Conservation (phyloP, 1,140 invertebrate species). For the Drosophila mayri region DNA sequence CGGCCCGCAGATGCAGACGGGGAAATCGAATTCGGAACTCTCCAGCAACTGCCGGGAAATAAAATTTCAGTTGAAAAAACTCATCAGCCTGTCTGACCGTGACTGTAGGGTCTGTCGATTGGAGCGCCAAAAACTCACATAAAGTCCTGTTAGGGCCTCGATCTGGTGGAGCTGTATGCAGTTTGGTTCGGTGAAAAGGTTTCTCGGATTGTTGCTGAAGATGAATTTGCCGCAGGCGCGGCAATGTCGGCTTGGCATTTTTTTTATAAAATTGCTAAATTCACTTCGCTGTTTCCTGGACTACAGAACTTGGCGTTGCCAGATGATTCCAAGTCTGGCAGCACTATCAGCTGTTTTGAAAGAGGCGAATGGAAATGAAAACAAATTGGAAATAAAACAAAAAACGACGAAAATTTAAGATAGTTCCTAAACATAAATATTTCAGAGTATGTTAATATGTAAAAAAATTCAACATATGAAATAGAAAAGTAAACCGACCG, state of each 20-base stretch:
- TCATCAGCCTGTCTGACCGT: conserved; percentile 33
- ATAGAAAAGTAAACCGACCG: background rate
- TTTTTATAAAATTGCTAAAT: conserved; percentile 1
- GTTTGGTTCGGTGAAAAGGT: conserved; percentile 54
- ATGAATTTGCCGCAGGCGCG: conserved; percentile 65
- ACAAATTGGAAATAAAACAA: background rate
- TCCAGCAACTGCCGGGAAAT: conserved; percentile 37
- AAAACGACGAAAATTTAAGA: no score
- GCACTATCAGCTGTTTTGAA: background rate
- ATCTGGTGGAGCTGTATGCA: conserved; percentile 64
- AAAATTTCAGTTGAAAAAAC: background rate
- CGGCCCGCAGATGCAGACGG: conserved; percentile 54
- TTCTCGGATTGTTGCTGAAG: conserved; percentile 26
- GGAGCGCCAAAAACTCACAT: conserved; percentile 38
- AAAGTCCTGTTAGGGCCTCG: conserved; percentile 60
- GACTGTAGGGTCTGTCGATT: background rate
- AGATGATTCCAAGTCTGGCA: background rate
- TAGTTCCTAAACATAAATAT: background rate
- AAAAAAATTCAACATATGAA: background rate
- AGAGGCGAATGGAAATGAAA: no score
- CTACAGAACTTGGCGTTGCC: background rate
- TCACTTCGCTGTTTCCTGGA: background rate
- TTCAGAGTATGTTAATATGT: no score
- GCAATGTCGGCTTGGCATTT: conserved; percentile 54
- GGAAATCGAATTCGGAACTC: conserved; percentile 28